Evolutionary conservation across 1,140 invertebrate genomes (phyloP), one percentile per base, ranked within the genome.

Genomic region (Solen grandis): DNA sequence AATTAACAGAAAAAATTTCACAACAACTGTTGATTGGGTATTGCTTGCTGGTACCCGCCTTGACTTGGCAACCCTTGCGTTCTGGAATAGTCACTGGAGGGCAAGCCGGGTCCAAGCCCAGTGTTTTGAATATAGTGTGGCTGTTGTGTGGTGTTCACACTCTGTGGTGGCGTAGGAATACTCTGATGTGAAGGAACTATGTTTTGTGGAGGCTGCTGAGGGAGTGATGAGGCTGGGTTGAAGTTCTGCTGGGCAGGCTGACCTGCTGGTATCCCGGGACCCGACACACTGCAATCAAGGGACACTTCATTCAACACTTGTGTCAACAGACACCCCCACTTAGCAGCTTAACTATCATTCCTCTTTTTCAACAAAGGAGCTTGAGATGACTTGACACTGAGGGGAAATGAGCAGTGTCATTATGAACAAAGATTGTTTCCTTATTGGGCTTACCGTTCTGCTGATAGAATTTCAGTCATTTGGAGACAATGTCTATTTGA

Each of bases 11-110:
- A 52, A 55, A 50, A 5, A 65, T 10, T 76, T 78, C 75, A 78
- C 52, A 78, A 69, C 35, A 78, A 69, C 35, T 68, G 75, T 27
- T 78, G 75, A n/a, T 78, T 63, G 50, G 75, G 46, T 59, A 78
- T 69, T 2, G 75, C 41, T 27, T 78, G 75, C 29, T 78, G 75
- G 65, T 78, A 78, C 75, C 68, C 19, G 41, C 41, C 69, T 22
- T 52, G 35, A 46, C 63, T 50, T 60, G 54, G 46, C 16, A 50
- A n/a, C 5, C 35, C 13, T n/a, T 68, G 63, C 1, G 54, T 8
- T 19, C 65, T 46, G 19, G 41, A 46, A 76, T 65, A 76, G 73
- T 76, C 75, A 59, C 16, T 78, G 46, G 63, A 38, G n/a, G 31
- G 54, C 75, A 78, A 69, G 35, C 31, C 65, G 27, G 46, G 54